Conservation (phyloP, 2,113 vertebrate species). For the Pluvialis apricaria region DNA sequence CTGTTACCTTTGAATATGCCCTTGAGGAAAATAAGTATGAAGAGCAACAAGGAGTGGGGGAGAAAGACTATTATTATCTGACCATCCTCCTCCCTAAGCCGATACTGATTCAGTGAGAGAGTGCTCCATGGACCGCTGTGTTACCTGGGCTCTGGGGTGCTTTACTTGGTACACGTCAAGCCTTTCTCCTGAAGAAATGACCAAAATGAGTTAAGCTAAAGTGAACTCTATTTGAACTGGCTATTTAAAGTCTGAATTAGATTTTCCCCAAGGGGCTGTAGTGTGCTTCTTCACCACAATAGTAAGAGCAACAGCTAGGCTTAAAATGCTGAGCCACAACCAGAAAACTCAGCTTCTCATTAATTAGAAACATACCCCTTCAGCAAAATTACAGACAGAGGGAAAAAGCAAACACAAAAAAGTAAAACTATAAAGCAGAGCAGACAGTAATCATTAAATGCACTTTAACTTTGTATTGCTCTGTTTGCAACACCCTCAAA, state of each 20-base stretch:
- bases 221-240: background rate
- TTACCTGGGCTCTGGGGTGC: background rate
- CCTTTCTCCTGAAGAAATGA: background rate
- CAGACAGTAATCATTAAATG: background rate
- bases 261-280: background rate
- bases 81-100: background rate
- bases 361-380: constrained; percentile 4
- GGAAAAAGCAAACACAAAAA: background rate
- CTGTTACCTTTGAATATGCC: background rate
- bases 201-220: background rate
- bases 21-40: background rate
- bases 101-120: background rate
- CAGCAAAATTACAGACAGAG: background rate
- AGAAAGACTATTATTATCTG: background rate
- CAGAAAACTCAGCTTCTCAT: background rate
- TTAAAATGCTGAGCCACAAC: background rate
- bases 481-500: background rate
- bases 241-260: background rate
- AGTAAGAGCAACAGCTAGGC: background rate
- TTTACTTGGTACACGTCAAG: background rate
- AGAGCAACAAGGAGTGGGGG: background rate
- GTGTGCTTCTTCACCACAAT: background rate
- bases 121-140: accelerated
- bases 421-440: background rate
- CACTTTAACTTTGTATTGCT: background rate